Percentiles rank a stretch among this genome's conserved stretches.
Evolutionary conservation across 2,888 invertebrate species (phyloP).

Genomic region (Petrolisthes cinctipes): DNA sequence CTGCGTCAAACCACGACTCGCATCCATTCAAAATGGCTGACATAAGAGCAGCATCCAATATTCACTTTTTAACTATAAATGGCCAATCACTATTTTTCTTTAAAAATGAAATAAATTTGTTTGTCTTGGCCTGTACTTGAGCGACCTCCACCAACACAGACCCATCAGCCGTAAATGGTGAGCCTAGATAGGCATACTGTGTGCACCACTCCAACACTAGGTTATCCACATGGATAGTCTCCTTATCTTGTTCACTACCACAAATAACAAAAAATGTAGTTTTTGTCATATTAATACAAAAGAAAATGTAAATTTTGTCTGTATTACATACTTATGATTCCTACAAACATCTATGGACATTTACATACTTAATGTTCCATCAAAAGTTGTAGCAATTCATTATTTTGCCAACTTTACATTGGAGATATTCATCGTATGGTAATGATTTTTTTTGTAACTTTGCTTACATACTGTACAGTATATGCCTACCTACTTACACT

Average conservation of each 20-base stretch:
- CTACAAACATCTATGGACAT: no score
- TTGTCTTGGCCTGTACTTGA: conserved; percentile 1
- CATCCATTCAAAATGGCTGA: conserved; percentile 15
- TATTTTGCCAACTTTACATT: no score
- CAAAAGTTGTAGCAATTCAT: no score
- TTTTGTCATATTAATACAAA: neutral
- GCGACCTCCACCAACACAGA: neutral
- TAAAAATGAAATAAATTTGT: conserved; percentile 21
- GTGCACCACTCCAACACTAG: neutral
- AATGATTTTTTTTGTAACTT: no score
- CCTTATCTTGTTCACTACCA: neutral
- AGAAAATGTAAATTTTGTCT: no score
- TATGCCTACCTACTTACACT: no score
- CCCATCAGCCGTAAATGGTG: conserved; percentile 15
- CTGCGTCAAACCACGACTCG: conserved; percentile 5
- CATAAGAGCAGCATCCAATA: conserved; percentile 21
- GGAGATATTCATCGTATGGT: no score
- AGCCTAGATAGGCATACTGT: neutral
- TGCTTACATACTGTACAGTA: no score
- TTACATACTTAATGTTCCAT: no score
- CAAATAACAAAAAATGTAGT: conserved; percentile 1
- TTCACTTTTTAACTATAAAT: conserved; percentile 8
- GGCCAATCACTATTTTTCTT: conserved; percentile 22
- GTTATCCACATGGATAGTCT: neutral
- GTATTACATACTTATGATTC: no score